Conservation (phyloP, 1,140 invertebrate species). For the Agrilus planipennis region DNA sequence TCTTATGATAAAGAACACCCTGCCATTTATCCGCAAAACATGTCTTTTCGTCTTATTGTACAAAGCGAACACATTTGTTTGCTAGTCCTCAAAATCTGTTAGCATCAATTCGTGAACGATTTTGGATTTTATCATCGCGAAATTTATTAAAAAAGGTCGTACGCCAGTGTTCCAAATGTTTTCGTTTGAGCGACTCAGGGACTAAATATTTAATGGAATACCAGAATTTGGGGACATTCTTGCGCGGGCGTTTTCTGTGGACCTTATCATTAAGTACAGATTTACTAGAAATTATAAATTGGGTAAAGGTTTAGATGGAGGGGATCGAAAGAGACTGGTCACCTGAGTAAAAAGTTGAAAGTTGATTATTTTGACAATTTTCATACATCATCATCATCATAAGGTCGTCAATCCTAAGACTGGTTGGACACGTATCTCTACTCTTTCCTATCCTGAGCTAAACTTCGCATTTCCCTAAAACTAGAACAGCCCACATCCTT, state of each 20-base stretch:
- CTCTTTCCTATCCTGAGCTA: too few relatives aligned
- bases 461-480: too few relatives aligned
- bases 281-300: slow-evolving; percentile 8
- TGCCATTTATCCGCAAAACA: neutral
- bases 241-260: slow-evolving; percentile 25
- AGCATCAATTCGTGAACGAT: slow-evolving; percentile 1
- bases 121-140: slow-evolving; percentile 15
- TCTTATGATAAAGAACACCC: neutral
- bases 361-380: too few relatives aligned
- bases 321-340: too few relatives aligned
- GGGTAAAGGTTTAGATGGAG: too few relatives aligned
- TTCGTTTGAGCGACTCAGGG: slow-evolving; percentile 4
- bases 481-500: too few relatives aligned
- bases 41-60: neutral
- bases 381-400: too few relatives aligned
- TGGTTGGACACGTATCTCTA: too few relatives aligned
- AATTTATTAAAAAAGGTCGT: slow-evolving; percentile 13
- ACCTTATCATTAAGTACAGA: slow-evolving; percentile 18
- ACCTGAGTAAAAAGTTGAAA: too few relatives aligned
- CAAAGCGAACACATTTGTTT: neutral
- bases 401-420: too few relatives aligned
- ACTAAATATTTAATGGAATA: slow-evolving; percentile 15
- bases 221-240: slow-evolving; percentile 19
- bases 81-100: neutral
- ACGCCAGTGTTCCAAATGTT: slow-evolving; percentile 13